Evolutionary conservation across 2,113 vertebrate genomes (phyloP), one percentile per base, ranked within the genome.

Genomic region (Prunella himalayana): DNA sequence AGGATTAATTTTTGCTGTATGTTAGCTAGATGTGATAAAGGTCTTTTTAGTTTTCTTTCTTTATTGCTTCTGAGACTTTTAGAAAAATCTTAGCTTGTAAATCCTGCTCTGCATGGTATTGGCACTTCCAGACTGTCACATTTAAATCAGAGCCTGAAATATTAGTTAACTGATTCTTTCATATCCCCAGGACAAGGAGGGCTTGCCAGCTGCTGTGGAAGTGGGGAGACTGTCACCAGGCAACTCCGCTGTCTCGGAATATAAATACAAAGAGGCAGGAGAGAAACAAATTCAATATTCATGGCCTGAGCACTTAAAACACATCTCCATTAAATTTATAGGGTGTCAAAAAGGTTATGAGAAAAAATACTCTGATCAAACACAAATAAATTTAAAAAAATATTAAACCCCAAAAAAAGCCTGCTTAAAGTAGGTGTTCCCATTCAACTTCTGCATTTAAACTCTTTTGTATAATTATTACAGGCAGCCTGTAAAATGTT

Each of bases 151-250:
- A 84, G 86, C 72, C 86, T 97, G 78, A 94, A 97, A 96, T 96
- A 95, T 95, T 94, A 84, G 95, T 93, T 93, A 91, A 77, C 75
- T 86, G 56, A 83, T 95, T 68, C 64, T 93, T 63, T 70, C 65
- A 65, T 60, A 76, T 92, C 93, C 92, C 61, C 85, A 65, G 65
- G 93, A 80, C 92, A 90, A 80, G 92, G 66, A 91, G 73, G 88
- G 79, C 92, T 96, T 95, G 87, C 91, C 88, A 97, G 91, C 93
- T 96, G 94, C 88, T 83, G 66, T 92, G 96, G 75, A 60, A 94
- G 65, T 75, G 88, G 96, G 94, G 94, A 70, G 96, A 63, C 87
- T 91, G 90, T 95, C 87, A 95, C 93, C 89, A 95, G 94, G 91
- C 93, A 97, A 90, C 93, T 96, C 81, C 22, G 66, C 82, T 97